Conservation (phyloP, 2,888 invertebrate species). For the Heliconius ethilla region DNA sequence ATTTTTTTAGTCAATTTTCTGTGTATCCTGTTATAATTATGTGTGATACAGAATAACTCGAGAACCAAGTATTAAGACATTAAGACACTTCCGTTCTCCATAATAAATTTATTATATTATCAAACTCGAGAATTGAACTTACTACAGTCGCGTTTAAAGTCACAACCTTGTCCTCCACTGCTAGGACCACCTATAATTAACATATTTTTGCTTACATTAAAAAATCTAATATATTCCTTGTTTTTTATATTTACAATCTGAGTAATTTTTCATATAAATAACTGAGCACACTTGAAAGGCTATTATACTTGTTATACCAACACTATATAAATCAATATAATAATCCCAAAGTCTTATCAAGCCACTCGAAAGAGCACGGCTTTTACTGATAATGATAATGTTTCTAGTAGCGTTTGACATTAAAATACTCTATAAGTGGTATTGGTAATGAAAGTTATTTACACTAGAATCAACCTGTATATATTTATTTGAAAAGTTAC, state of each 20-base stretch:
- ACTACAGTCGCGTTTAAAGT: too few relatives aligned
- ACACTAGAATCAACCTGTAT: too few relatives aligned
- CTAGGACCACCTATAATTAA: not conserved
- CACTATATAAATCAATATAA: conserved; percentile 40
- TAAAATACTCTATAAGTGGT: conserved; percentile 37
- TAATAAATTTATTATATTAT: too few relatives aligned
- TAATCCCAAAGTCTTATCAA: conserved; percentile 47
- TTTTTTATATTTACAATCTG: not conserved
- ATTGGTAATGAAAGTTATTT: conserved; percentile 32
- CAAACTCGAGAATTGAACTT: too few relatives aligned
- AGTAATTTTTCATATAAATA: not conserved
- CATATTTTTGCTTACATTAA: not conserved
- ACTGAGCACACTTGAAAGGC: conserved; percentile 7
- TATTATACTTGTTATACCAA: conserved; percentile 5
- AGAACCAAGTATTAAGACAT: too few relatives aligned
- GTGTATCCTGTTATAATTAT: too few relatives aligned
- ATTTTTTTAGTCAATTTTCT: too few relatives aligned
- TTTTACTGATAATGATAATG: conserved; percentile 49
- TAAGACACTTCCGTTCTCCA: too few relatives aligned
- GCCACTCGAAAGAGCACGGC: conserved; percentile 48
- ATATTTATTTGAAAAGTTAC: too few relatives aligned
- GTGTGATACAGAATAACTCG: too few relatives aligned
- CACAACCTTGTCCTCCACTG: too few relatives aligned
- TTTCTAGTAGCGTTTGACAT: conserved; percentile 40
- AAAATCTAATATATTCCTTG: too few relatives aligned